These are phyloP conservation scores for Aleiodes sp. DNA, from an alignment of 1,140 invertebrate species.

Conservation along the genomic window DNA sequence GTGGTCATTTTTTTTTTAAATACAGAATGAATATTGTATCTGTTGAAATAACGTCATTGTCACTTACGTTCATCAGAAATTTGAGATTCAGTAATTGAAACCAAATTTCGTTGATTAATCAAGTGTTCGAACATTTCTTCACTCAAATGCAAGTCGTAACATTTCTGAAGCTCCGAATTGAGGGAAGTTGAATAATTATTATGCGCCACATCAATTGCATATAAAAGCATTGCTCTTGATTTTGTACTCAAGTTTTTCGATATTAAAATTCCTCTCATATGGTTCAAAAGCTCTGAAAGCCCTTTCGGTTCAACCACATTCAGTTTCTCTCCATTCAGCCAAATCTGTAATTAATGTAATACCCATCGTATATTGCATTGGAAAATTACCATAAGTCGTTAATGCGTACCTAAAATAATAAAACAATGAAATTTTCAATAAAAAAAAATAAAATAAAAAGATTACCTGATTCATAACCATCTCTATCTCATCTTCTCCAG, in stretches of 20 bases:
- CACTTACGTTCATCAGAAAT: neutral
- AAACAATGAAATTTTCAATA: too few species aligned
- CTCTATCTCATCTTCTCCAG: constrained; percentile 40
- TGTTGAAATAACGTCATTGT: too few species aligned
- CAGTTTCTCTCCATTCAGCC: constrained; percentile 34
- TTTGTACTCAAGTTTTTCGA: constrained; percentile 37
- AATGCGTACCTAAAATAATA: too few species aligned
- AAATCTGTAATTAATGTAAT: constrained; percentile 27
- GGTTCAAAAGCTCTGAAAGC: constrained; percentile 30
- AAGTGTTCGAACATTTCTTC: constrained; percentile 1
- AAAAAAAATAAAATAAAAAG: neutral
- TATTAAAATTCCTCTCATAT: constrained; percentile 32
- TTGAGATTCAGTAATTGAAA: neutral
- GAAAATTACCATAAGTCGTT: too few species aligned
- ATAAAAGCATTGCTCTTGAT: constrained; percentile 37
- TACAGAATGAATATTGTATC: too few species aligned
- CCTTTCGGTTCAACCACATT: constrained; percentile 1
- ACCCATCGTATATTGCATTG: too few species aligned
- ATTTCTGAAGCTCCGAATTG: constrained; percentile 28
- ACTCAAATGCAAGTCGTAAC: constrained; percentile 31
- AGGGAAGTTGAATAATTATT: constrained; percentile 27
- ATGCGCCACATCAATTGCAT: constrained; percentile 32
- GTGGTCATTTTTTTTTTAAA: too few species aligned
- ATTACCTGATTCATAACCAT: constrained; percentile 25
- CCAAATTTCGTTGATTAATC: constrained; percentile 16